Base-by-base conservation (phyloP, 2,113 vertebrate genomes). In the Chlorocebus sabaeus region DNA sequence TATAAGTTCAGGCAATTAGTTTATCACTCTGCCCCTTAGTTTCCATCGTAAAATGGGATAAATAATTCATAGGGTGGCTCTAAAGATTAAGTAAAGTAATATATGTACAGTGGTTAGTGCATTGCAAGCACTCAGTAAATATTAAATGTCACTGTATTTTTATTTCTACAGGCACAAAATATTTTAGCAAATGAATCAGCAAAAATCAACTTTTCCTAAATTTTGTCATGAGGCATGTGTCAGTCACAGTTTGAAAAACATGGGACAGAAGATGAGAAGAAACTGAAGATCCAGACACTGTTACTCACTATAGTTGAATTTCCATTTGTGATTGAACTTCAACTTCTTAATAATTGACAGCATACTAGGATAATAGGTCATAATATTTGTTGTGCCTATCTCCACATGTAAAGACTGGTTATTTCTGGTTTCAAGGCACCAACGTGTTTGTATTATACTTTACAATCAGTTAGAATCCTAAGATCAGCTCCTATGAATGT, bases 11-110 rank as follows among this genome's bases (percentile, higher is more conserved):
- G 22, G 32, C 64, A 85, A 64, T 76, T 87, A 16, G 52, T 93
- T 93, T 83, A 89, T 93, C 48, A 89, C 17, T 80, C 45, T 73
- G 68, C 64, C 83, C 40, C 40, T 92, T 85, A 92, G 30, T 78
- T 79, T 94, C 67, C 50, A 70, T 52, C 52, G 64, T 90, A 90
- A 95, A 97, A 96, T 91, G 61, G 48, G 40, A 83, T 96, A 83
- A 95, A 85, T 92, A 89, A 93, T 95, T 96, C 68, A 95, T 30
- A n/a, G 38, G 7, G 3, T 83, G 4, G 25, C 32, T 93, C 55
- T 87, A 92, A 96, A 97, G 45, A 95, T 75, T 89, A 91, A 78
- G 61, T 52, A 30, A 94, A 83, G 68, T 80, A 92, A 72, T 85
- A 75, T 79, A 75, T 57, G 55, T 76, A 72, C 83, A 90, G 20